Conservation (phyloP, 2,113 vertebrate genomes). For the Astur gentilis region DNA sequence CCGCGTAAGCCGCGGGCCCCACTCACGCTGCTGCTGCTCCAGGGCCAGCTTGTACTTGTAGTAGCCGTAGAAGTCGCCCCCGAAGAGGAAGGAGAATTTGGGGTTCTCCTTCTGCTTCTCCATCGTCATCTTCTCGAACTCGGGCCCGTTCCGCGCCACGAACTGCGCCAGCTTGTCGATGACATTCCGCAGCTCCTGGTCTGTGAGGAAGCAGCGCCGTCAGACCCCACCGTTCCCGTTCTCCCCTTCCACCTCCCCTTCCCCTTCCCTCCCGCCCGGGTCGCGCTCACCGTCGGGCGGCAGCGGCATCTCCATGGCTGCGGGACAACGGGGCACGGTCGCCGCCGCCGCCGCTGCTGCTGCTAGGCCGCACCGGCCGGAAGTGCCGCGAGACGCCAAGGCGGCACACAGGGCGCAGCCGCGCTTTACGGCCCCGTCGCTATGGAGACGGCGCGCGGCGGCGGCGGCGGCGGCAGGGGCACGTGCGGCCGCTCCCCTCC, state of each 20-base stretch:
- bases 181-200: slow-evolving; percentile 96
- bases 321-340: not conserved
- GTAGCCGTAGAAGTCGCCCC: slow-evolving; percentile 95
- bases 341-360: not conserved
- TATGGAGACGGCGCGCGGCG: not conserved
- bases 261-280: not conserved
- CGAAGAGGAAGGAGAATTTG: slow-evolving; percentile 97
- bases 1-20: not conserved
- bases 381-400: not conserved
- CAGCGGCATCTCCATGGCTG: slow-evolving; percentile 77
- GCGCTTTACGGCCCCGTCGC: slow-evolving; percentile 61
- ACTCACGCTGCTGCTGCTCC: slow-evolving; percentile 92
- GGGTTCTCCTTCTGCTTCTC: slow-evolving; percentile 98
- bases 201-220: slow-evolving; percentile 59
- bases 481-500: fast-evolving
- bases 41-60: slow-evolving; percentile 95
- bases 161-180: slow-evolving; percentile 98
- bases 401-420: slow-evolving; percentile 3
- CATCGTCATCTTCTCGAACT: slow-evolving; percentile 99
- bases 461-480: not conserved
- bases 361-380: slow-evolving; percentile 47
- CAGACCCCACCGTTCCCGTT: not conserved
- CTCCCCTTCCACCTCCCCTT: not conserved
- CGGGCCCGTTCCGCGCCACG: slow-evolving; percentile 94
- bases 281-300: slow-evolving; percentile 74